Conservation (phyloP, 2,888 invertebrate species). For the Sericinus montela region DNA sequence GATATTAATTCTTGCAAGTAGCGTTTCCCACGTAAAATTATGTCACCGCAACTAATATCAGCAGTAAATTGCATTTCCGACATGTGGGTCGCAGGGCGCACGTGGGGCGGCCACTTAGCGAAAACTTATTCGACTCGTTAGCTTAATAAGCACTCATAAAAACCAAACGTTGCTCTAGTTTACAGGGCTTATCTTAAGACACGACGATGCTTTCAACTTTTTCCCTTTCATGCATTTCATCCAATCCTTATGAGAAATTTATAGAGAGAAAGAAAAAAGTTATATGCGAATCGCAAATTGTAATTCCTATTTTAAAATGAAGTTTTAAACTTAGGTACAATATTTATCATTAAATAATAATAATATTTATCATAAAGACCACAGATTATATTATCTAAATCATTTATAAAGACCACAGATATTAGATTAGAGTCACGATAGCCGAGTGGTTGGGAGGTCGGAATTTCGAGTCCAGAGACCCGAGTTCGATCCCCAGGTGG, state of each 20-base stretch:
- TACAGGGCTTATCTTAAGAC: slow-evolving; percentile 7
- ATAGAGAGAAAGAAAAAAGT: slow-evolving; percentile 1
- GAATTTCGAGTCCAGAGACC: too few species aligned
- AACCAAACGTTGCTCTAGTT: slow-evolving; percentile 1
- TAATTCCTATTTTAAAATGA: too few species aligned
- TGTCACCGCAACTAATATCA: slow-evolving; percentile 3
- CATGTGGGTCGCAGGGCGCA: slow-evolving; percentile 4
- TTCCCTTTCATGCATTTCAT: neutral
- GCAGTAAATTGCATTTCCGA: slow-evolving; percentile 6
- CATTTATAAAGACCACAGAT: too few species aligned
- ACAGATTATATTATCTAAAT: too few species aligned
- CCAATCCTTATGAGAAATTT: neutral
- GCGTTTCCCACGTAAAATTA: slow-evolving; percentile 9
- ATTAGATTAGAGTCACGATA: too few species aligned
- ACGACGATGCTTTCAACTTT: neutral
- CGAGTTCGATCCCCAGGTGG: too few species aligned
- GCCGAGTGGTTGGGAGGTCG: too few species aligned
- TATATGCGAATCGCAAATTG: too few species aligned
- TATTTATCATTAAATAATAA: too few species aligned
- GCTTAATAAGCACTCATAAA: slow-evolving; percentile 16
- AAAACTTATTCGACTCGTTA: slow-evolving; percentile 16
- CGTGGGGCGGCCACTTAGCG: slow-evolving; percentile 8
- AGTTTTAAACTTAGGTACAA: too few species aligned
- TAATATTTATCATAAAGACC: too few species aligned
- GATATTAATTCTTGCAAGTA: slow-evolving; percentile 5